Base-by-base conservation (phyloP, 92 coral and sea anemone species). In the Palythoa heliodiscus region DNA sequence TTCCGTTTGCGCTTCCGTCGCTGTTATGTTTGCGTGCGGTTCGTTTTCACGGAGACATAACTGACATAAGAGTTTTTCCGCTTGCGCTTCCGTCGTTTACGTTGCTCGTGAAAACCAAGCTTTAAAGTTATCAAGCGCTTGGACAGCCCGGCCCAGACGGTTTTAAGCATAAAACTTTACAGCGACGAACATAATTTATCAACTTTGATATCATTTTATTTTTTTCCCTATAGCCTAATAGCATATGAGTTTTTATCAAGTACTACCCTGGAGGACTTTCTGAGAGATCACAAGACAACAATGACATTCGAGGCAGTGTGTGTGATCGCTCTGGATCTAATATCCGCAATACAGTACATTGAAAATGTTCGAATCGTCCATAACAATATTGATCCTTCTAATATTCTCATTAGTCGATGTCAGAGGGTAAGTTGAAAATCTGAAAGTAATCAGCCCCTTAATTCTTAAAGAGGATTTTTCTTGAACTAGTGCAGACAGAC, bases 231-330 rank as follows among this genome's bases (percentile, higher is more conserved):
- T 35, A 87, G 90, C 7, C 60, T 87, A 48, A 67, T 87, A 38
- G 16, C 75, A 16, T 87, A 81, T 66, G 90, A 82, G 40, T 87
- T 87, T 47, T 75, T 87, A 23, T 87, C 90, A 47, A 82, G 87
- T 40, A 87, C 90, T 2, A 82, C 90, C 22, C 63, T 87, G 61
- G 90, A 87, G 52, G 82, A 79, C n/a, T 87, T 71, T 60, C 82
- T 87, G 70, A 71, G 71, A 16, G 90, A 82, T 19, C 77, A 70
- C 24, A 74, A 82, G 23, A 73, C 78, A 14, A 82, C 82, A 16
- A 60, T 87, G 75, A 73, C 73, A 3, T 82, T 82, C 61, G 90
- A 87, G 5, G 70, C 82, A 5, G 81, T 82, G 19, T 82, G 90
- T 78, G 90, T 58, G 6, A 82, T 87, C 40, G 70, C 90, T 12